These are phyloP conservation scores for Cynocephalus volans DNA, from an alignment of 2,113 vertebrate genomes.

Conservation along the genomic window DNA sequence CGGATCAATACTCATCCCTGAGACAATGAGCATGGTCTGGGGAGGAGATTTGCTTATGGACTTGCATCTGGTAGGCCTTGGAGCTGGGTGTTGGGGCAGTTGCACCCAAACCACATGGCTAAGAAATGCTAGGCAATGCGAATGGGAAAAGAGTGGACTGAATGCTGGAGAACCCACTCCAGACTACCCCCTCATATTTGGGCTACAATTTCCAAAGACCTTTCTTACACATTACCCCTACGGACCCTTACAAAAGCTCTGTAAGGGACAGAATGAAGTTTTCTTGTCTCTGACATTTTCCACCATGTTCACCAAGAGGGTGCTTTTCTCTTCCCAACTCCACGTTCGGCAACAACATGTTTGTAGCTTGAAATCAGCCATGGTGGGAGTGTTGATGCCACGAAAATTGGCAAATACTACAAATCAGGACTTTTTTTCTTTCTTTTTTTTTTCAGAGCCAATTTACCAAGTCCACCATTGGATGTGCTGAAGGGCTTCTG, in stretches of 20 bases:
- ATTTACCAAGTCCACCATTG: not conserved
- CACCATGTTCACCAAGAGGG: not conserved
- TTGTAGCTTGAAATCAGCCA: not conserved
- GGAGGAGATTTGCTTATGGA: too few relatives aligned
- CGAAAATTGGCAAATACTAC: not conserved
- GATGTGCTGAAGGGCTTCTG: not conserved
- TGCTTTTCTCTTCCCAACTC: not conserved
- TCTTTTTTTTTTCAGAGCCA: not conserved
- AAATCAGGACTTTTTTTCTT: not conserved
- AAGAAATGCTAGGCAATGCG: not conserved
- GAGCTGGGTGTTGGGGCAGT: not conserved
- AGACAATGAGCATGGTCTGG: not conserved
- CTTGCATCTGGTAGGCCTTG: fast-evolving
- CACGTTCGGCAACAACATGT: too few relatives aligned
- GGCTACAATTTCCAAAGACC: not conserved
- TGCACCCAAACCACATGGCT: not conserved
- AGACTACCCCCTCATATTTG: not conserved
- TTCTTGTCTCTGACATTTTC: not conserved
- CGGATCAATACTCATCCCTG: not conserved
- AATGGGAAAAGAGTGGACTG: not conserved
- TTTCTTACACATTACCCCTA: not conserved
- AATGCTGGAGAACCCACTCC: fast-evolving
- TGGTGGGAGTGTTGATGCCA: not conserved
- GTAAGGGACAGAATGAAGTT: not conserved
- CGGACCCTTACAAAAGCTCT: not conserved